Evolutionary conservation across 2,888 invertebrate species (phyloP), one percentile per base, ranked within the genome.

Genomic region (Hypercompe scribonia): DNA sequence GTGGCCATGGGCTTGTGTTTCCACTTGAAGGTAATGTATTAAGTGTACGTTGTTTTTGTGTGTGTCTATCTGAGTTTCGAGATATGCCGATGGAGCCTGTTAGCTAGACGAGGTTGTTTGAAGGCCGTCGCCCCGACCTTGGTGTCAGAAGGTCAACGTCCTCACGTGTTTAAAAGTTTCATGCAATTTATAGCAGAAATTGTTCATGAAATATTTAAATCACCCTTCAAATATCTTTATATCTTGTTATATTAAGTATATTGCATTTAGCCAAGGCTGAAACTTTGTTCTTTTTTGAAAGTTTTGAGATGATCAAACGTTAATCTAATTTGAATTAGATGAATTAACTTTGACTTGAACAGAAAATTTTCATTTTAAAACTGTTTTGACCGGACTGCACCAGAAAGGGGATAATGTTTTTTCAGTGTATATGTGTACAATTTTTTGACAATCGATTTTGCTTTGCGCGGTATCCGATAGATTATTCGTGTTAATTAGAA

Each of bases 81-180:
- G 89, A 89, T 90, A 88, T 88, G 86, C 83, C 86, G 86, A 86
- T 87, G 90, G 89, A 92, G 90, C 86, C 90, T 88, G 89, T 88
- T 87, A 90, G 87, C 91, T 92, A 92, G 93, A 91, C 94, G 92
- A 94, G 94, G 92, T 94, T 93, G 92, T 92, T 90, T 93, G 95
- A 95, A 95, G 95, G 95, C 95, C 95, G 94, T 91, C 92, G 92
- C 88, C 90, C 89, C 93, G 95, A 95, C 95, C 95, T 95, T 95
- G 93, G 88, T 92, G 92, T 89, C 91, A 91, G 92, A 94, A 94
- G 95, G 94, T 95, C 93, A 93, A 93, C 90, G 95, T 91, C 93
- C 95, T 92, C 91, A 89, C 90, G 91, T 92, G 92, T 90, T 91
- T 89, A 86, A 87, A 90, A 89, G 89, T 91, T 90, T 90, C 87